These are phyloP conservation scores for Plectropomus leopardus DNA, from an alignment of 2,113 vertebrate genomes.

Conservation along the genomic window DNA sequence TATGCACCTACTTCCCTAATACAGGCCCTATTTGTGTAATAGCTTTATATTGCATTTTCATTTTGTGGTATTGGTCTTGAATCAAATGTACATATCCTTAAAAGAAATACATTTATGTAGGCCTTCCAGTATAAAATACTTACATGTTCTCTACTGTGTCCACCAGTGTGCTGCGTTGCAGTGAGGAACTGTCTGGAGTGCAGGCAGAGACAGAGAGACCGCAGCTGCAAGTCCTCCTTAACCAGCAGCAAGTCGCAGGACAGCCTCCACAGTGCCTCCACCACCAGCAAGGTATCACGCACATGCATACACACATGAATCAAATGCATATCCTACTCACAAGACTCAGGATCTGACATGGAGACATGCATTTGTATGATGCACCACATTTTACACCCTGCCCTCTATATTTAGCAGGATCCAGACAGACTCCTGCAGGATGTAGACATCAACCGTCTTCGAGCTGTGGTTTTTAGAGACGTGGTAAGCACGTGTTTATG, in stretches of 20 bases:
- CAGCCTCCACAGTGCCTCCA: slow-evolving; percentile 87
- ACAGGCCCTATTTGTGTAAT: too few species aligned
- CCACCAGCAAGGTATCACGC: slow-evolving; percentile 89
- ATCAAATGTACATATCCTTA: neutral
- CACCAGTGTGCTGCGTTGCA: slow-evolving; percentile 95
- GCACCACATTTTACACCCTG: slow-evolving; percentile 38
- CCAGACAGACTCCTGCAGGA: slow-evolving; percentile 98
- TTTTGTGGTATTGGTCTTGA: neutral
- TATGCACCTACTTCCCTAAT: neutral
- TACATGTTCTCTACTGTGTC: slow-evolving; percentile 25
- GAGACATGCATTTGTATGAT: slow-evolving; percentile 26
- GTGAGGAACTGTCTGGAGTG: slow-evolving; percentile 98
- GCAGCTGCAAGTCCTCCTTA: slow-evolving; percentile 90
- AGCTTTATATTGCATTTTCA: neutral
- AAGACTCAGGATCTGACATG: slow-evolving; percentile 11
- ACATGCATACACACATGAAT: slow-evolving; percentile 8
- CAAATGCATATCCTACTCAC: neutral
- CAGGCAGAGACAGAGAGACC: slow-evolving; percentile 94
- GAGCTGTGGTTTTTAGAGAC: slow-evolving; percentile 98
- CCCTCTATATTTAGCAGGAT: slow-evolving; percentile 92
- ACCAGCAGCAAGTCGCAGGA: slow-evolving; percentile 93
- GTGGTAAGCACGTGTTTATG: slow-evolving; percentile 88
- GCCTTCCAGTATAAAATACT: slow-evolving; percentile 13
- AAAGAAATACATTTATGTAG: neutral
- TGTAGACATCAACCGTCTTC: slow-evolving; percentile 97